Evolutionary conservation across 1,140 invertebrate genomes (phyloP).

Genomic region (Bombus waltoni): DNA sequence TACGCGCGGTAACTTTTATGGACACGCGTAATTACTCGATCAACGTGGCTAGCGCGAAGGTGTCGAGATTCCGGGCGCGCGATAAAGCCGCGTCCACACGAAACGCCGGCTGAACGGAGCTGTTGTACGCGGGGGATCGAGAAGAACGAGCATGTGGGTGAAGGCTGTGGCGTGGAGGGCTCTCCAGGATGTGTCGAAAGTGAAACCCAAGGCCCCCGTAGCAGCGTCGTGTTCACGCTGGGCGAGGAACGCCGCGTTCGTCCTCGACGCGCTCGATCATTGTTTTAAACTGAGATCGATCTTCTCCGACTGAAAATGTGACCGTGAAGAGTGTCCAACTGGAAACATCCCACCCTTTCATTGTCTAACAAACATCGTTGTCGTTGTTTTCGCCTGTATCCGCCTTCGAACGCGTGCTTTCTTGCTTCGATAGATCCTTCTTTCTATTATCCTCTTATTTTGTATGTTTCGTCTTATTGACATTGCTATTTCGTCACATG

Average conservation of each 20-base stretch:
- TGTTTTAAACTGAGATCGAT: constrained; percentile 59
- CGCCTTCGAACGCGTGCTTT: background rate
- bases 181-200: constrained; percentile 81
- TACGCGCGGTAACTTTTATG: constrained; percentile 17
- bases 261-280: constrained; percentile 61
- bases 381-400: background rate
- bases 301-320: constrained; percentile 22
- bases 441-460: background rate
- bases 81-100: constrained; percentile 57
- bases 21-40: constrained; percentile 58
- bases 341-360: constrained; percentile 15
- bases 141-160: constrained; percentile 80
- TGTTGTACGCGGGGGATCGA: constrained; percentile 52
- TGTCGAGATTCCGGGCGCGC: constrained; percentile 54
- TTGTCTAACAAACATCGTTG: constrained; percentile 17
- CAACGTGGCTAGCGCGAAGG: constrained; percentile 20
- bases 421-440: constrained; percentile 19
- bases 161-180: constrained; percentile 75
- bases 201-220: constrained; percentile 76
- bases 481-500: background rate
- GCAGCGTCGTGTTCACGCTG: background rate
- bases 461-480: background rate
- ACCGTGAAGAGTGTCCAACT: constrained; percentile 21
- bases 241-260: constrained; percentile 20
- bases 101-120: constrained; percentile 24